Conservation (phyloP, 2,113 vertebrate genomes). For the Embiotoca jacksoni region DNA sequence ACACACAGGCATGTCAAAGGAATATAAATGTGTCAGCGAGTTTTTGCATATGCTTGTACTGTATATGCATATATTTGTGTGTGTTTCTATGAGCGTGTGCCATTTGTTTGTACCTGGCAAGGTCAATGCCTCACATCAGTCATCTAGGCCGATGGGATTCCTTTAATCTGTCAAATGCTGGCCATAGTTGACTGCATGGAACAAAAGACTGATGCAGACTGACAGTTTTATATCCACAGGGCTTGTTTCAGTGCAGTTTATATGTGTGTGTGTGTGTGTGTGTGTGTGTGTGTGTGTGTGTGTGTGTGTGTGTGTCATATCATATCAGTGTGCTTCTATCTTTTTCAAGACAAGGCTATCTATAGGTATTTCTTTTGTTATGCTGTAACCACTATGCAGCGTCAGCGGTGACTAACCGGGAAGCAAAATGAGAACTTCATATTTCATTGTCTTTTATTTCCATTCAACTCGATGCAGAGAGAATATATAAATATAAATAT, state of each 20-base stretch:
- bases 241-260: conserved; percentile 30
- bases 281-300: not conserved
- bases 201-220: conserved; percentile 34
- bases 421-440: conserved; percentile 22
- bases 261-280: not conserved
- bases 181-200: conserved; percentile 18
- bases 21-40: not conserved
- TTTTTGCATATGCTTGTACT: conserved; percentile 9
- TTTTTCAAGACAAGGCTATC: conserved; percentile 6
- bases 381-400: conserved; percentile 21
- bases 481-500: conserved; percentile 6
- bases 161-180: conserved; percentile 58
- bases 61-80: not conserved
- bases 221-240: conserved; percentile 32
- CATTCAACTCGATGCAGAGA: conserved; percentile 31
- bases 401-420: conserved; percentile 11
- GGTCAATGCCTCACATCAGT: conserved; percentile 57
- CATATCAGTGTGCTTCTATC: not conserved
- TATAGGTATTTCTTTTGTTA: conserved; percentile 22
- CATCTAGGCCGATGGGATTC: conserved; percentile 33
- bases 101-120: conserved; percentile 42
- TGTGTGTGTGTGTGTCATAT: conserved; percentile 6
- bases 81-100: not conserved
- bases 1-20: not conserved
- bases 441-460: conserved; percentile 25